Evolutionary conservation across 1,140 invertebrate genomes (phyloP), one percentile per base, ranked within the genome.

Genomic region (Drosophila arizonae): DNA sequence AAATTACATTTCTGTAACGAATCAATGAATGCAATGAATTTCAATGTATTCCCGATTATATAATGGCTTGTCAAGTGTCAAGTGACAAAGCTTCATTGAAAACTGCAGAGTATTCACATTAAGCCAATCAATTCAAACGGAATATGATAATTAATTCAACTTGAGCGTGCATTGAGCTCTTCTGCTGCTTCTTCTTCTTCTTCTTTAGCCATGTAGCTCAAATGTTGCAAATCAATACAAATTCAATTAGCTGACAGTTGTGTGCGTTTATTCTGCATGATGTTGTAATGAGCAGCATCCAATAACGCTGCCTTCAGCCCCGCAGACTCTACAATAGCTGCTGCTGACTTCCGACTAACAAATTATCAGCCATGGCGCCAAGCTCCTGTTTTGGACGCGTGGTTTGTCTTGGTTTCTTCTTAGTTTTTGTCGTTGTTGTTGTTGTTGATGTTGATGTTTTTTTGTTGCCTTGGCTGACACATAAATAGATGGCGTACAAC

Each of bases 401-500:
- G 26, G 28, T 3, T 48, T 48, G 26, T 21, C 28, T 45, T 21
- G 6, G 10, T 13, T 13, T 26, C 36, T 39, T 13, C 10, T 13
- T 13, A 4, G 2, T 13, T 11, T 39, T 39, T 2, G n/a, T n/a
- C n/a, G n/a, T n/a, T n/a, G n/a, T n/a, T 28, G 2, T 28, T 4
- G 4, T 30, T 30, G 6, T 30, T 4, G 4, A 30, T 28, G 26
- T 45, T 24, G 28, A 33, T 6, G 6, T 39, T 39, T 13, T 4
- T 39, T 39, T 11, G 3, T 28, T 43, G 26, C 24, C 43, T 57
- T 28, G n/a, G 6, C 21, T 46, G 62, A 57, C 26, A 50, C 36
- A 69, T 10, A 70, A 70, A 48, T 70, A 56, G 30, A 70, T 43
- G 17, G 43, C 69, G 58, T 52, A 65, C 55, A 78, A 62, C 62